A percentile compares a stretch with the other conserved stretches of the same genome.
Evolutionary conservation across 2,888 invertebrate species (phyloP).

Genomic region (Eumacrocentrus americanus): DNA sequence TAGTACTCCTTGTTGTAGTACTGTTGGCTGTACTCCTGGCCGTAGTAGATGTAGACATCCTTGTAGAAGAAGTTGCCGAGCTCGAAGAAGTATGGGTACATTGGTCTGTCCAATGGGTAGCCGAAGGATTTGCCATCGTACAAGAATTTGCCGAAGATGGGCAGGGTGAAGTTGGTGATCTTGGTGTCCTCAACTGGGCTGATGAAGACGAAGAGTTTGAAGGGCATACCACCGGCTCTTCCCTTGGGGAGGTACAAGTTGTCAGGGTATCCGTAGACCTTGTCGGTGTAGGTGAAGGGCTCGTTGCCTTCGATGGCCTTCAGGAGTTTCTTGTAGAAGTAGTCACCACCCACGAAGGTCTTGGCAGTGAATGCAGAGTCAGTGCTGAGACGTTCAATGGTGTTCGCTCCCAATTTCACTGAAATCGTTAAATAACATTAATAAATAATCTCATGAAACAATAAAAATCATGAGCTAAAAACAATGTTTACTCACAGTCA

Average conservation of each 20-base stretch:
- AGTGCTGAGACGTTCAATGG: constrained; percentile 49
- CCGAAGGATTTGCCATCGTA: constrained; percentile 65
- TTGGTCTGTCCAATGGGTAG: constrained; percentile 68
- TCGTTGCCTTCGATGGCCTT: constrained; percentile 52
- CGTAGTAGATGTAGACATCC: constrained; percentile 66
- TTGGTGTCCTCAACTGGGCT: constrained; percentile 65
- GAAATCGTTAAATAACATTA: constrained; percentile 25
- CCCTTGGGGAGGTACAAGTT: constrained; percentile 72
- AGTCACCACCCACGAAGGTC: constrained; percentile 46
- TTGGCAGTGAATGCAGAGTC: constrained; percentile 47
- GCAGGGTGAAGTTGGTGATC: constrained; percentile 61
- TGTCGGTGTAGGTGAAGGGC: constrained; percentile 52
- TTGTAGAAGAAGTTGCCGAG: constrained; percentile 69
- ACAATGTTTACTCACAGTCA: constrained; percentile 61
- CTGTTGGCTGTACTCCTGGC: constrained; percentile 50
- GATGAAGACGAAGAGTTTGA: constrained; percentile 69
- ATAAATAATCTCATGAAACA: neutral
- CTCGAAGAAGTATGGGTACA: constrained; percentile 61
- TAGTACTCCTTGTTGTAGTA: constrained; percentile 27
- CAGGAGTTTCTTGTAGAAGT: constrained; percentile 50
- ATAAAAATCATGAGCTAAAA: neutral
- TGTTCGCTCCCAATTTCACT: constrained; percentile 56
- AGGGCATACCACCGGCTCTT: constrained; percentile 68
- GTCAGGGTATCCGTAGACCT: constrained; percentile 62
- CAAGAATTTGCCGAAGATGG: constrained; percentile 59